These are phyloP conservation scores for Aleiodes testaceus DNA, from an alignment of 2,888 invertebrate species.

Conservation along the genomic window DNA sequence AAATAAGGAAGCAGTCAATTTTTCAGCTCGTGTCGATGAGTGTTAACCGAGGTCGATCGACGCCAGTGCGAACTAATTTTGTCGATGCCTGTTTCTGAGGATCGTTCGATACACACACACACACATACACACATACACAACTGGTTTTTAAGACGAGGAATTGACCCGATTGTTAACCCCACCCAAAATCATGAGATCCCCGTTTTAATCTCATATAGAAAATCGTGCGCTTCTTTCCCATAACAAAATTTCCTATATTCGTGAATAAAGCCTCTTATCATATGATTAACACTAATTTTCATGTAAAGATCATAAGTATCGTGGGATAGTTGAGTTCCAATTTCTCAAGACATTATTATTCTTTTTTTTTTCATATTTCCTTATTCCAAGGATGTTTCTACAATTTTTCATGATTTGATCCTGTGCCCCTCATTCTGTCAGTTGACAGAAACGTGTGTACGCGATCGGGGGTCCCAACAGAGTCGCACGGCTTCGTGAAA, in stretches of 20 bases:
- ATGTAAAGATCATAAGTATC: conserved; percentile 7
- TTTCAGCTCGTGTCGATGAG: conserved; percentile 1
- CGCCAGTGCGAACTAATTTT: conserved; percentile 53
- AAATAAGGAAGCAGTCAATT: conserved; percentile 13
- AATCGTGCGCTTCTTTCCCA: neutral
- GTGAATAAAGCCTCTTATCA: too few relatives aligned
- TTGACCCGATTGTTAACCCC: conserved; percentile 68
- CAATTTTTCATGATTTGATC: neutral
- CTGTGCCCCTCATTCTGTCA: conserved; percentile 27
- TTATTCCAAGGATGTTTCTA: too few relatives aligned
- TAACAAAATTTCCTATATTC: neutral
- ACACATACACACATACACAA: conserved; percentile 53
- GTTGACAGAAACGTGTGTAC: conserved; percentile 2
- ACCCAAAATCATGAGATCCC: conserved; percentile 8
- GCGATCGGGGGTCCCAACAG: conserved; percentile 14
- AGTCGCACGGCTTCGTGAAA: conserved; percentile 59
- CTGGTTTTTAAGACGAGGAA: conserved; percentile 64
- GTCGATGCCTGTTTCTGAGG: conserved; percentile 57
- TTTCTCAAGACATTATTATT: too few relatives aligned
- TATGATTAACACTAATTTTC: neutral
- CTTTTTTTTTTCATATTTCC: too few relatives aligned
- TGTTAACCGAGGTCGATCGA: conserved; percentile 15
- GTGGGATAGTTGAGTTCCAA: conserved; percentile 14
- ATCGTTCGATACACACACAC: conserved; percentile 47
- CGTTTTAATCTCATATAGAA: conserved; percentile 8